Conservation (phyloP, 2,888 invertebrate species). For the Nomada goodeniana region DNA sequence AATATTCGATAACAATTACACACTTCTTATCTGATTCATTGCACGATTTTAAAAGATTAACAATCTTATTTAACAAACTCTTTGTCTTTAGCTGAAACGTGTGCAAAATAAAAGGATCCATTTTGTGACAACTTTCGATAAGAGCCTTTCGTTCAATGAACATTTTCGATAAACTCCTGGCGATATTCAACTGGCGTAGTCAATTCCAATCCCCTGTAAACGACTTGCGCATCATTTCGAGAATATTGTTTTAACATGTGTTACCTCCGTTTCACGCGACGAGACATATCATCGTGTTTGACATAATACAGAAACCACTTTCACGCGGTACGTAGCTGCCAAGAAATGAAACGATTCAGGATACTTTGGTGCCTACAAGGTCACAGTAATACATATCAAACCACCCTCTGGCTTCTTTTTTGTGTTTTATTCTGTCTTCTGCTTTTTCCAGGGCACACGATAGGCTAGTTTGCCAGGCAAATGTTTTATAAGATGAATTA, state of each 20-base stretch:
- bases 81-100: background rate
- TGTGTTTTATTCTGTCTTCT: background rate
- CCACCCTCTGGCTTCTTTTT: background rate
- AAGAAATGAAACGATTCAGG: slow-evolving; percentile 33
- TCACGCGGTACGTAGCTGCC: slow-evolving; percentile 20
- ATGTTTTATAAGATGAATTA: background rate
- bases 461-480: slow-evolving; percentile 8
- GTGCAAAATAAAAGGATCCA: background rate
- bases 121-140: background rate
- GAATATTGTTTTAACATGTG: slow-evolving; percentile 14
- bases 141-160: background rate
- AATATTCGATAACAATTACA: no score
- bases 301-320: slow-evolving; percentile 35
- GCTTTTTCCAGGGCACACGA: background rate
- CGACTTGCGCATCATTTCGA: background rate
- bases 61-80: background rate
- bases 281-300: background rate
- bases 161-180: background rate
- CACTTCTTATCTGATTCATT: no score
- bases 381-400: slow-evolving; percentile 24
- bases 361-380: slow-evolving; percentile 25
- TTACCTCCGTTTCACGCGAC: background rate
- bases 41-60: no score
- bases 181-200: background rate
- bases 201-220: background rate